Percentiles rank a stretch among this genome's conserved stretches.
phyloP scores from a whole-genome alignment of 2,113 vertebrate species.

The Ranitomeya variabilis region DNA sequence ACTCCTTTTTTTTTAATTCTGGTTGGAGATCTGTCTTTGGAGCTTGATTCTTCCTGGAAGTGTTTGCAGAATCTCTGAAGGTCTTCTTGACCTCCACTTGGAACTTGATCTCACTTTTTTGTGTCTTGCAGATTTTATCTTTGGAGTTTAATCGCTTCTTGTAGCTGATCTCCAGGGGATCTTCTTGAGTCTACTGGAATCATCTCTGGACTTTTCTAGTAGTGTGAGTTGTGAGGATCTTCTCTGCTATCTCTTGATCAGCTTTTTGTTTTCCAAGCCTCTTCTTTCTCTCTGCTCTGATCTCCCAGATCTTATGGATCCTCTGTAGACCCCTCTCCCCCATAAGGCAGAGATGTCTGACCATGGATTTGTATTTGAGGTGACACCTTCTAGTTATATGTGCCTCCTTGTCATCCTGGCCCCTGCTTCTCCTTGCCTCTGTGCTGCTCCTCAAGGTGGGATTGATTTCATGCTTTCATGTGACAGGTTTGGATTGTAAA shows the following conservation, averaged over 20 bases:
- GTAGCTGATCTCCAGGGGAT: not conserved
- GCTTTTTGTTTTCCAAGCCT: not conserved
- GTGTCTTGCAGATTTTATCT: not conserved
- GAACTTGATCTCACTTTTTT: not conserved
- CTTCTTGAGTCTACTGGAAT: conserved; percentile 3
- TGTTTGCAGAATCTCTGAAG: not conserved
- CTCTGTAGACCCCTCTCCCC: not conserved
- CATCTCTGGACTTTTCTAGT: not conserved
- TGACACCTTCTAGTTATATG: not conserved
- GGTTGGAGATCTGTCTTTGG: not conserved
- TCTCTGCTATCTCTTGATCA: not conserved
- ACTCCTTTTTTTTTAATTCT: not conserved
- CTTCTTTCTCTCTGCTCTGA: not conserved
- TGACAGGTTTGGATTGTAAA: conserved; percentile 44
- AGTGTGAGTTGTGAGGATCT: not conserved
- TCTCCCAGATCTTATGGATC: not conserved
- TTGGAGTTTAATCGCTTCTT: not conserved
- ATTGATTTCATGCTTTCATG: conserved; percentile 50
- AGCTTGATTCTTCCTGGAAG: not conserved
- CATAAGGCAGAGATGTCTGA: not conserved
- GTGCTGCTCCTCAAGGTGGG: conserved; percentile 26
- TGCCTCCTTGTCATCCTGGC: not conserved
- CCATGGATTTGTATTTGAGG: not conserved
- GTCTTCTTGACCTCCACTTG: not conserved
- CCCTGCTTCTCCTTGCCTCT: not conserved